Evolutionary conservation across 2,113 vertebrate genomes (phyloP), one percentile per base, ranked within the genome.

Genomic region (Oncorhynchus keta): DNA sequence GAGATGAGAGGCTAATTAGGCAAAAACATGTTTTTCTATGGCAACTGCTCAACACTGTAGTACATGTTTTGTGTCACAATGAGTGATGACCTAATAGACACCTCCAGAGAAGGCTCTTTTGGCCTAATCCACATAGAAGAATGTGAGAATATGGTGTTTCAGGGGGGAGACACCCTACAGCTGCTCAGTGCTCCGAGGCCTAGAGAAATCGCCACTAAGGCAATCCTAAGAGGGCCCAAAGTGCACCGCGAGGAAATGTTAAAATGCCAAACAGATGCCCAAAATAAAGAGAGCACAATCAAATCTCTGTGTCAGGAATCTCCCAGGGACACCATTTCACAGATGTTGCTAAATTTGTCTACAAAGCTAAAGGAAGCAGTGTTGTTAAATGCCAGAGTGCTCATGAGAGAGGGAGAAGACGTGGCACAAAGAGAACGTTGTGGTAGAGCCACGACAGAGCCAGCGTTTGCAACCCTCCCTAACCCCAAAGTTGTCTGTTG

Each of bases 281-380:
- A 85, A 90, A 91, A 88, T 85, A 91, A 87, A 89, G 65, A 75
- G 70, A 79, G 79, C 81, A 93, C 90, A 93, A 94, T 92, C 76
- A 82, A 74, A 81, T 76, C 85, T 83, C 72, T 93, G 88, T 94
- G 78, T 67, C 59, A 48, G 74, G 73, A 81, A 73, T 79, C 84
- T 84, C 86, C 51, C 66, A 71, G 81, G 84, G 80, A 86, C 79
- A 82, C 83, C 82, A 80, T 77, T 85, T 82, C 88, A 82, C 76
- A 77, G 79, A 83, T 87, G 75, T 81, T 83, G 79, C 88, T 84
- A 85, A 89, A 87, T 82, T 82, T 76, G 70, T 81, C 76, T 75
- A 70, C 57, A 69, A 74, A 67, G 72, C 86, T 80, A 90, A 93
- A 89, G 85, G 32, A 83, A 90, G 85, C 78, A 78, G 76, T 89